Evolutionary conservation across 1,140 invertebrate genomes (phyloP).

Genomic region (Habropoda laboriosa): DNA sequence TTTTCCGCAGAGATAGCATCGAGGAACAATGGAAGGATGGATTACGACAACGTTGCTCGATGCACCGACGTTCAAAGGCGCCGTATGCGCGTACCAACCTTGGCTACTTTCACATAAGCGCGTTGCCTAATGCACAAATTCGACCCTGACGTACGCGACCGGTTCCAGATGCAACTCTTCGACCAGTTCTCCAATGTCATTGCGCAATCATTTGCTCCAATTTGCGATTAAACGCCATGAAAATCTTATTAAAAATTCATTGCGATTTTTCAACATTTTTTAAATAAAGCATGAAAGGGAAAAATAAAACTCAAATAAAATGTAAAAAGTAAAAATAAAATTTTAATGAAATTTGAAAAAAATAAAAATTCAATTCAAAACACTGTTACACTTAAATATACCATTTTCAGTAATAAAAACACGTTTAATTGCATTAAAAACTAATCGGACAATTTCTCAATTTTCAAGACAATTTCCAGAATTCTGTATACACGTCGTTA

Average conservation of each 20-base stretch:
- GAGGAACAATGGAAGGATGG: conserved; percentile 17
- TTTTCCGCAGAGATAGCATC: background rate
- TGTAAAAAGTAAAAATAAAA: no score
- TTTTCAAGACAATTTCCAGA: no score
- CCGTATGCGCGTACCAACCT: conserved; percentile 4
- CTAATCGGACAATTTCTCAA: no score
- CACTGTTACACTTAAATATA: no score
- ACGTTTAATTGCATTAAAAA: no score
- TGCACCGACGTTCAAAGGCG: background rate
- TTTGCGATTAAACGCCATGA: background rate
- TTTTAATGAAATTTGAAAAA: no score
- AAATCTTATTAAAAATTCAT: background rate
- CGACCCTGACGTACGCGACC: conserved; percentile 24
- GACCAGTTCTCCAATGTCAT: conserved; percentile 12
- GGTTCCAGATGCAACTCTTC: background rate
- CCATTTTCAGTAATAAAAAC: no score
- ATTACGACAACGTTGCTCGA: background rate
- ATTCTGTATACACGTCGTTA: background rate
- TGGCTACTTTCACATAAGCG: conserved; percentile 28
- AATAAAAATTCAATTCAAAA: no score
- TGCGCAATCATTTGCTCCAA: background rate
- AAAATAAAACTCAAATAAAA: no score
- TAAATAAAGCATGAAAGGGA: no score
- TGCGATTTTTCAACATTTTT: no score
- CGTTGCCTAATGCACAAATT: conserved; percentile 3